A percentile compares a stretch with the other conserved stretches of the same genome.
These are phyloP conservation scores for Resseliella maxima DNA, from an alignment of 2,888 invertebrate genomes.

Conservation along the genomic window DNA sequence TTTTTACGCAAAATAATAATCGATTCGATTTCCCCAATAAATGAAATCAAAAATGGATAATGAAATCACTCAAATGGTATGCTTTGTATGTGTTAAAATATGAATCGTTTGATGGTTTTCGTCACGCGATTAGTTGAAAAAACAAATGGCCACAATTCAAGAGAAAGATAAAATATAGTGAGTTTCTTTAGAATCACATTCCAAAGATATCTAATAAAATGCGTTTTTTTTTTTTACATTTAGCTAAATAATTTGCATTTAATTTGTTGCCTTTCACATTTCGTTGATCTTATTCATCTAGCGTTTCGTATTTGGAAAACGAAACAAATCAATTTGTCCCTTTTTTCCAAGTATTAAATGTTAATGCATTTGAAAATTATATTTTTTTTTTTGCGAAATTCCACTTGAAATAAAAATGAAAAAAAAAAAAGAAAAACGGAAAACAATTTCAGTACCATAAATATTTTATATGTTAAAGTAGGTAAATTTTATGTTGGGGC, in stretches of 20 bases:
- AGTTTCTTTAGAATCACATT: no score
- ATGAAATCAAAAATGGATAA: no score
- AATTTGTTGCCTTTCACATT: conserved; percentile 34
- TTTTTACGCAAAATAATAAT: no score
- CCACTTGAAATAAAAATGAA: background rate
- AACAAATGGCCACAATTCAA: no score
- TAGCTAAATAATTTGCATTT: conserved; percentile 48
- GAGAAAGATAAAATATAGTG: no score
- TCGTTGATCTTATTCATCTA: conserved; percentile 17
- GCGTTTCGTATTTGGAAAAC: background rate
- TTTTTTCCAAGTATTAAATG: background rate
- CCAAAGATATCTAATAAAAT: no score
- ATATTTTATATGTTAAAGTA: conserved; percentile 2
- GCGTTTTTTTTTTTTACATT: background rate
- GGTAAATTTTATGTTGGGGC: background rate
- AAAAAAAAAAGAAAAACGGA: background rate
- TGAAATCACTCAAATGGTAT: no score
- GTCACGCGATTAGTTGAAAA: no score
- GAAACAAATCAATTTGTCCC: conserved; percentile 37
- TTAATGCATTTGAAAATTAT: background rate
- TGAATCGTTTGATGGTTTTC: no score
- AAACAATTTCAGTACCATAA: conserved; percentile 24
- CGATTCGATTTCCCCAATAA: no score
- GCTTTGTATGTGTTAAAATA: no score
- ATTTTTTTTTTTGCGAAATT: conserved; percentile 39